Evolutionary conservation across 2,888 invertebrate genomes (phyloP), one percentile per base, ranked within the genome.

Genomic region (Caenorhabditis virilis): DNA sequence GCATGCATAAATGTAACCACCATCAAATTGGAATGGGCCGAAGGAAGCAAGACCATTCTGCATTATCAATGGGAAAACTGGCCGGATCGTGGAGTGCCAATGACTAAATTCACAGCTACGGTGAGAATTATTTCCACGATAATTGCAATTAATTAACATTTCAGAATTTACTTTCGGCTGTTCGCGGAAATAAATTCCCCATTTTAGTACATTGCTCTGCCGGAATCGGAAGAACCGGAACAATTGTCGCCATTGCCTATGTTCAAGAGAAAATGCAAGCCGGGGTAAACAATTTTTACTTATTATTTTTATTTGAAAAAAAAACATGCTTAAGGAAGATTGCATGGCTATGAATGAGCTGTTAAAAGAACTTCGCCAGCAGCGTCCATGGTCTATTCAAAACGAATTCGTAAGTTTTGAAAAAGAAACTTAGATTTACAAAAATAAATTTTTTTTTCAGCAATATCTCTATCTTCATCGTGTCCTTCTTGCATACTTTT

Each of bases 131-230:
- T 42, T 20, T 11, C 13, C 30, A 30, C 30, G 30, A 13, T 6
- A 30, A 30, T 30, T 30, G n/a, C 20, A 9, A 11, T 49, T 48
- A 25, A 15, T 15, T 30, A 16, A 13, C 7, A 23, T 62, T 62
- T 46, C 43, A 61, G 62, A 52, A 58, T 15, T 41, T 69, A 20
- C 47, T 69, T n/a, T 50, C 53, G 1, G 50, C 51, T 16, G 63
- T 75, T 30, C 63, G 75, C 18, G 64, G 64, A 6, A 51, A 39
- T 15, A 38, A 56, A 25, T 20, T 23, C 13, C 74, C 76, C 5
- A 72, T 76, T 20, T 41, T 69, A 2, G 76, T 77, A 0, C 77
- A 77, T 51, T 77, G 77, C 46, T 71, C 72, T 9, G 76, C 77
- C 11, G 77, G 77, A 25, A 77, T 77, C 39, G 76, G 76, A 5